These are phyloP conservation scores for Xanthostigma xanthostigma DNA, from an alignment of 2,888 invertebrate species.

Conservation along the genomic window DNA sequence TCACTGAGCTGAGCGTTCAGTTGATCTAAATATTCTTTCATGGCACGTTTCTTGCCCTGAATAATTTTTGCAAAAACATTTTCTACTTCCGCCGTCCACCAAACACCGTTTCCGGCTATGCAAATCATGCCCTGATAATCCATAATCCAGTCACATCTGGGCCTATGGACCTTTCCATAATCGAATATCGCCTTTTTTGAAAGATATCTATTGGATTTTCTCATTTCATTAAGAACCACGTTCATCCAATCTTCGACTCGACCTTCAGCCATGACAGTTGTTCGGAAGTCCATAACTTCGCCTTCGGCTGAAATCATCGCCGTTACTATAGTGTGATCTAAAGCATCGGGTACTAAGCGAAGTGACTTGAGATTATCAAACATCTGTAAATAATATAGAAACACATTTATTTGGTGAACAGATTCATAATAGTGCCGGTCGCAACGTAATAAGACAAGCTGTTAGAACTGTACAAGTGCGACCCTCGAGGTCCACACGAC, in stretches of 20 bases:
- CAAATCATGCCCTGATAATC: slow-evolving; percentile 59
- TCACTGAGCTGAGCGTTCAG: slow-evolving; percentile 73
- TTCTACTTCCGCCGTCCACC: slow-evolving; percentile 95
- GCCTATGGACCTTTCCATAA: slow-evolving; percentile 57
- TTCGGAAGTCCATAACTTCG: slow-evolving; percentile 73
- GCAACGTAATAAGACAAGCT: no score
- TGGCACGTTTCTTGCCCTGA: slow-evolving; percentile 66
- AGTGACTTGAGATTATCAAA: slow-evolving; percentile 78
- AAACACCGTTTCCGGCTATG: slow-evolving; percentile 36
- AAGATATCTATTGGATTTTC: slow-evolving; percentile 62
- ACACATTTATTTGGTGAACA: neutral
- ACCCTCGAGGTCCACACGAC: no score
- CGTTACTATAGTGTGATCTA: slow-evolving; percentile 50
- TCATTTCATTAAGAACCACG: slow-evolving; percentile 69
- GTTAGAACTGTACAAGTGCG: no score
- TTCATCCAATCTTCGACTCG: slow-evolving; percentile 91
- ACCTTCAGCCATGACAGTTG: slow-evolving; percentile 55
- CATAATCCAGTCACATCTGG: slow-evolving; percentile 74
- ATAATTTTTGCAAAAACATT: slow-evolving; percentile 64
- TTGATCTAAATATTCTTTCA: slow-evolving; percentile 75
- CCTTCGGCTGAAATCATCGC: slow-evolving; percentile 81
- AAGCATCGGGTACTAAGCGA: slow-evolving; percentile 47
- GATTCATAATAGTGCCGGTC: neutral
- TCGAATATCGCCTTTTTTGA: slow-evolving; percentile 79
- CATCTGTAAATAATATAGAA: slow-evolving; percentile 44